These are phyloP conservation scores for Tretioscincus oriximinensis DNA, from an alignment of 2,113 vertebrate genomes.

Conservation along the genomic window DNA sequence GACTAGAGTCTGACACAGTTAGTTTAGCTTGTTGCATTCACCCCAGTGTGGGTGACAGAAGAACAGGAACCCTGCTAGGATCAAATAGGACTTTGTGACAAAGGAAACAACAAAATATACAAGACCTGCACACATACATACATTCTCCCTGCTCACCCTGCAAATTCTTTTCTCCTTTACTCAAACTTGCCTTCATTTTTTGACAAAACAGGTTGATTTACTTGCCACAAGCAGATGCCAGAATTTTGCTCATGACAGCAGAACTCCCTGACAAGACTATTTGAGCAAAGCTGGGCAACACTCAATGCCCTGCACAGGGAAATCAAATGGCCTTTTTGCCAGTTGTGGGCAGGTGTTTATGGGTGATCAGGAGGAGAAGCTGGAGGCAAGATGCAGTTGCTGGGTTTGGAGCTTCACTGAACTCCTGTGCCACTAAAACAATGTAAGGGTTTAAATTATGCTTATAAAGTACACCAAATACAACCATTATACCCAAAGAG, in stretches of 20 bases:
- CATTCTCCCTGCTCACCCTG: neutral
- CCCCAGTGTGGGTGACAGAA: neutral
- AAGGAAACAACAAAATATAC: neutral
- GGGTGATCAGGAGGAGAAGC: neutral
- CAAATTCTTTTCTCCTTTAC: neutral
- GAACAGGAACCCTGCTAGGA: neutral
- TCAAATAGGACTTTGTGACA: neutral
- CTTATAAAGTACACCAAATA: neutral
- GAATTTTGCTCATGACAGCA: conserved; percentile 3
- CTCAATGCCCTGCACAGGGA: neutral
- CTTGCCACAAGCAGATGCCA: conserved; percentile 13
- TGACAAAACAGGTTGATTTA: conserved; percentile 11
- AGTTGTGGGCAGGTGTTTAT: neutral
- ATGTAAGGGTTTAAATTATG: neutral
- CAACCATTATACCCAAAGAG: neutral
- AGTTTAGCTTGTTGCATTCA: neutral
- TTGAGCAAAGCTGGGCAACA: neutral
- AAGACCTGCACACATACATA: neutral
- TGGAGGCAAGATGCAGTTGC: no score
- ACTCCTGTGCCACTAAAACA: neutral
- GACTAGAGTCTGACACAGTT: neutral
- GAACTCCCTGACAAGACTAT: neutral
- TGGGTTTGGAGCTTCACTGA: neutral
- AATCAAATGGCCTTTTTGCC: neutral
- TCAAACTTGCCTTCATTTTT: neutral